Base-by-base conservation (phyloP, 2,113 vertebrate species). In the Acrocephalus arundinaceus region DNA sequence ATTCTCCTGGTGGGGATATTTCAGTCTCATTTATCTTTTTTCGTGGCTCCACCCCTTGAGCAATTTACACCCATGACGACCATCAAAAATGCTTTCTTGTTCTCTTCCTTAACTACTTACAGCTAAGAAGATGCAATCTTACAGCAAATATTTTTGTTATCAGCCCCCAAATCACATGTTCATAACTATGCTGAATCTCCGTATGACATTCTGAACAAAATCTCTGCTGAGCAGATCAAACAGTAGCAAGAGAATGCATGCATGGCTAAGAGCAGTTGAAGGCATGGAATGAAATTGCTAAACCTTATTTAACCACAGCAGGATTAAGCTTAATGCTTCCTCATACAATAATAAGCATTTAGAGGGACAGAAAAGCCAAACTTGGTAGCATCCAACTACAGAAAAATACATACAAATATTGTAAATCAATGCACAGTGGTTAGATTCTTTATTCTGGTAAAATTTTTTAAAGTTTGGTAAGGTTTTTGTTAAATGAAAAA, bases 301-400 rank as follows among this genome's bases (percentile, higher is more conserved):
- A 92, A 87, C 68, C 65, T 93, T 22, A 41, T 84, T 77, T 92
- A 92, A 94, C 79, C 82, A 49, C 79, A 93, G 76, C 5, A 77
- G 72, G 85, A 96, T 96, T 93, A 90, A 74, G 71, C 2, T 2
- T 79, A 91, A 73, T 63, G 55, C 14, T 96, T 75, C 14, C 33
- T 90, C 24, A 78, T 86, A 75, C 5, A 71, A 68, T 45, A 93
- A 88, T 68, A 93, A 86, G 20, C 72, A 92, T 80, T 81, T 37
- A 83, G 23, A 88, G 24, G n/a, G 30, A 45, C 13, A 24, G 3
- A 48, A 48, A 63, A 62, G 37, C 5, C 49, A 79, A 54, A 85
- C 30, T 70, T 75, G 33, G 24, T 18, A 74, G 15, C 33, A 33
- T 37, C 3, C 9, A 57, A 77, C 17, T 57, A n/a, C 19, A 71